A percentile compares a stretch with the other conserved stretches of the same genome.
Evolutionary conservation across 2,797 vertebrate genomes (phyloP).

Genomic region (Cynopterus sphinx): DNA sequence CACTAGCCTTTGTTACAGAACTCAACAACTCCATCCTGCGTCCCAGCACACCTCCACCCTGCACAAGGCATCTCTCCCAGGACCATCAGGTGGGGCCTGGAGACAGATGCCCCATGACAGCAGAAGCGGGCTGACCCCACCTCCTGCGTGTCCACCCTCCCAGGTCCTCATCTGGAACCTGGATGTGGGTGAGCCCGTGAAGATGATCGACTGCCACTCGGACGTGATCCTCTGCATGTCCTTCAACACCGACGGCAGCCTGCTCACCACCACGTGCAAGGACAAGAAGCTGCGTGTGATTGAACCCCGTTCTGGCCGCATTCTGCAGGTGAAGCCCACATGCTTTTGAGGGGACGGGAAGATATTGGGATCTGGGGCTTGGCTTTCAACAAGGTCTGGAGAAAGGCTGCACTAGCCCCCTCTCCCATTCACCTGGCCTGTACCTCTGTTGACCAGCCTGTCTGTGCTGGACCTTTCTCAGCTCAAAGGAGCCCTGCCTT

Average conservation of each 20-base stretch:
- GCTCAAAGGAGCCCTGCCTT: not conserved
- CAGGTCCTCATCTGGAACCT: slow-evolving; percentile 99
- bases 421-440: not conserved
- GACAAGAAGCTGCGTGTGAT: slow-evolving; percentile 96
- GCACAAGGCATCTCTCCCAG: rapidly evolving
- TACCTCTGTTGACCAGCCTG: not conserved
- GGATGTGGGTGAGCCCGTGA: slow-evolving; percentile 96
- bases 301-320: slow-evolving; percentile 94
- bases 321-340: slow-evolving; percentile 91
- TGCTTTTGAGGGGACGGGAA: not conserved
- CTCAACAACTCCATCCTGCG: rapidly evolving
- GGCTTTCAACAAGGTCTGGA: not conserved
- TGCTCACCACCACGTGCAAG: slow-evolving; percentile 97
- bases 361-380: not conserved
- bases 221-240: slow-evolving; percentile 98
- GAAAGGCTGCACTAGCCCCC: not conserved
- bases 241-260: slow-evolving; percentile 97
- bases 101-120: rapidly evolving
- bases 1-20: not conserved
- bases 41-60: not conserved
- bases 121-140: not conserved
- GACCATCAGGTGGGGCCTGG: rapidly evolving
- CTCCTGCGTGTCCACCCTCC: rapidly evolving
- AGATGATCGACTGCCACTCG: slow-evolving; percentile 98
- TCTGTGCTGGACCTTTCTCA: not conserved